phyloP scores from a whole-genome alignment of 2,797 vertebrate species.

The Steatocranus sp. region DNA sequence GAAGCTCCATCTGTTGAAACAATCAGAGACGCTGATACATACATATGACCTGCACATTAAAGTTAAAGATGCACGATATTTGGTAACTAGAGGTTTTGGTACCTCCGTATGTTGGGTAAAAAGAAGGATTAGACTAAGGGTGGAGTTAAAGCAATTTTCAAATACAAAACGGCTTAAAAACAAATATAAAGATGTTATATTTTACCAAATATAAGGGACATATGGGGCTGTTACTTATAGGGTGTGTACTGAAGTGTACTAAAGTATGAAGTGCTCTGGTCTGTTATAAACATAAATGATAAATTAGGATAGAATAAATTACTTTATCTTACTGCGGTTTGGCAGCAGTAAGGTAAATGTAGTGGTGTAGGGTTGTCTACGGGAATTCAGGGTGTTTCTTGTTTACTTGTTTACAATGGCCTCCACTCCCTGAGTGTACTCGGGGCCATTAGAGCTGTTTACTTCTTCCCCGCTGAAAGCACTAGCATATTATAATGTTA shows the following conservation, averaged over 20 bases:
- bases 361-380: not conserved
- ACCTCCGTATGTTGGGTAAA: not conserved
- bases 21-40: not conserved
- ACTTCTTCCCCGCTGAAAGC: slow-evolving; percentile 28
- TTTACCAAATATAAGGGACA: not conserved
- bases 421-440: not conserved
- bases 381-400: not conserved
- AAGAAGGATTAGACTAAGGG: not conserved
- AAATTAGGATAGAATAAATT: not conserved
- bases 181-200: not conserved
- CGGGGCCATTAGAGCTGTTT: slow-evolving; percentile 40
- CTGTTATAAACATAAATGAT: not conserved
- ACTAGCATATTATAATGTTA: slow-evolving; percentile 61
- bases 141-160: not conserved
- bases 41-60: not conserved
- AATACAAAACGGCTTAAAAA: not conserved
- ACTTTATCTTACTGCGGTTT: not conserved
- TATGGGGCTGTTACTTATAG: not conserved
- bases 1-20: not conserved
- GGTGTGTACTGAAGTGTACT: not conserved
- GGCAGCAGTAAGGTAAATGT: not conserved
- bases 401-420: not conserved
- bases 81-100: not conserved
- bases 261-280: not conserved
- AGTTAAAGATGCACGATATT: not conserved